A percentile compares a stretch with the other conserved stretches of the same genome.
Evolutionary conservation across 1,140 invertebrate species (phyloP).

Genomic region (Drosophila prosaltans): DNA sequence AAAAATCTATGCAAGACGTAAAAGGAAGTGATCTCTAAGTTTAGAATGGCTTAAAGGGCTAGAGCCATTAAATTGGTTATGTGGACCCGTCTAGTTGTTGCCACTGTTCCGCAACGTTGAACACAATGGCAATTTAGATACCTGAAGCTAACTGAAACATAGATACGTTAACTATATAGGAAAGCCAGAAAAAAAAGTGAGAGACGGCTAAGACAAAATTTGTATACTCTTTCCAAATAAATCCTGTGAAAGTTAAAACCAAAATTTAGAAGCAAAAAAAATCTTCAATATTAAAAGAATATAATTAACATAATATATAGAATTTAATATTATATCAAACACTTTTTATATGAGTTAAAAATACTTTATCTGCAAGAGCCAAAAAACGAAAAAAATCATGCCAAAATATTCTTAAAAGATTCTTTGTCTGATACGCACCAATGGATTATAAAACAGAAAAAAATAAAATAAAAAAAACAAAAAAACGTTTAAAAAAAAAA

Average conservation of each 20-base stretch:
- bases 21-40: too few relatives aligned
- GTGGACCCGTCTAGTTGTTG: too few relatives aligned
- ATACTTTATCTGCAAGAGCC: background rate
- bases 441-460: background rate
- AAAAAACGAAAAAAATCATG: background rate
- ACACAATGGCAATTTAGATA: slow-evolving; percentile 63
- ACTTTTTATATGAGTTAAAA: too few relatives aligned
- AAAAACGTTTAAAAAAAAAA: slow-evolving; percentile 4
- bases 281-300: too few relatives aligned
- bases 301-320: too few relatives aligned
- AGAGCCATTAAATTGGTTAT: too few relatives aligned
- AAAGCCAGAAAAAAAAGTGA: background rate
- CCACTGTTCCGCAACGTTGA: slow-evolving; percentile 58
- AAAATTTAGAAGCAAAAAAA: too few relatives aligned
- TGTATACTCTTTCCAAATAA: background rate
- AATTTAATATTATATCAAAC: too few relatives aligned
- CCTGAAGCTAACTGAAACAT: slow-evolving; percentile 45
- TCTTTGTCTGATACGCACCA: slow-evolving; percentile 2
- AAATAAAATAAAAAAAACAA: background rate
- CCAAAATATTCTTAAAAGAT: slow-evolving; percentile 1
- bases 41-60: too few relatives aligned
- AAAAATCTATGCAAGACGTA: too few relatives aligned
- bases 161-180: slow-evolving; percentile 27
- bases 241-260: too few relatives aligned
- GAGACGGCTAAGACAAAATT: background rate